Percentiles rank a stretch among this genome's conserved stretches.
Evolutionary conservation across 2,113 vertebrate genomes (phyloP).

Genomic region (Melozone crissalis): DNA sequence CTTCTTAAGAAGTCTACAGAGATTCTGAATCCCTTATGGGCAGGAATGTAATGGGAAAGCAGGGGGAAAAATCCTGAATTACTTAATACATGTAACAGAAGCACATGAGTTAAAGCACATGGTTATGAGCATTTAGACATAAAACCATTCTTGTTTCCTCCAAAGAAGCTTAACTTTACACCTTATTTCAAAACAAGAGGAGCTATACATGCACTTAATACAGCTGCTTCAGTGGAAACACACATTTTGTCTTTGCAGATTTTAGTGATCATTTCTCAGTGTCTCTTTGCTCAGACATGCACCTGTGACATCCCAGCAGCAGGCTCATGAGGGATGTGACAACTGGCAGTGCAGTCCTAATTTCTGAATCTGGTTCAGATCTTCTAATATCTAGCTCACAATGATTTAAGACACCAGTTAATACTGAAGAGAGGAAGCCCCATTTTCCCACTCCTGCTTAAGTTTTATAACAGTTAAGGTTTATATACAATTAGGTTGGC

Average conservation of each 20-base stretch:
- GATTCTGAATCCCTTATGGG: background rate
- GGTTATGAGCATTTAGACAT: background rate
- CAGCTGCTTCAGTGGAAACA: background rate
- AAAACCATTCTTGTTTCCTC: background rate
- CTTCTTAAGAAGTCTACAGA: background rate
- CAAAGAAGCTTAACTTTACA: background rate
- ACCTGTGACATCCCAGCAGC: background rate
- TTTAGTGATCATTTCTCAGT: background rate
- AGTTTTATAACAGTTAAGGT: background rate
- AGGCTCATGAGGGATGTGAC: background rate
- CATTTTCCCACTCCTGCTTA: background rate
- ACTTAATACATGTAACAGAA: background rate
- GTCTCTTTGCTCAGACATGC: background rate
- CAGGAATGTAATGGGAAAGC: background rate
- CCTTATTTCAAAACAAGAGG: background rate
- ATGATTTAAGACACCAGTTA: fast-evolving
- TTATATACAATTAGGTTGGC: background rate
- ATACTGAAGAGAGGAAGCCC: background rate
- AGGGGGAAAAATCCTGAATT: background rate
- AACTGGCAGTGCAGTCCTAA: background rate
- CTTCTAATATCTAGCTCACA: background rate
- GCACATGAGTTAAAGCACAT: background rate
- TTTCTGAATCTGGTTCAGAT: background rate
- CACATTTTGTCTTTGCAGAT: background rate
- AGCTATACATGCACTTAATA: background rate